Base-by-base conservation (phyloP, 2,888 invertebrate species). In the Malacosoma neustria region DNA sequence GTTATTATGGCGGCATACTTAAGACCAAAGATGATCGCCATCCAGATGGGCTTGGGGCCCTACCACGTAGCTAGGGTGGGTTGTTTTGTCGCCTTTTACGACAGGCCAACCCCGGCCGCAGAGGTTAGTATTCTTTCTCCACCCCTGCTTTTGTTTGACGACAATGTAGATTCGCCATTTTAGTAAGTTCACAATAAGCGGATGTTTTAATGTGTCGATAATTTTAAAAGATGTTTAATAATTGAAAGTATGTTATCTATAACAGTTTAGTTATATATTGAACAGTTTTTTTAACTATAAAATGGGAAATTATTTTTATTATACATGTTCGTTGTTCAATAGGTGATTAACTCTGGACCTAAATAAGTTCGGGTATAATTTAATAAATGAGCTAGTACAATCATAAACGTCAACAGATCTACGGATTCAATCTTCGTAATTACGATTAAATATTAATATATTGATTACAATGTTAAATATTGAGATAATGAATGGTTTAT, bases 251-350 rank as follows among this genome's bases (percentile, higher is more conserved):
- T n/a, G n/a, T n/a, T n/a, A n/a, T n/a, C n/a, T n/a, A n/a, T n/a
- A n/a, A n/a, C n/a, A n/a, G n/a, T n/a, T n/a, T n/a, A n/a, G n/a
- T n/a, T n/a, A n/a, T n/a, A n/a, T n/a, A n/a, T n/a, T n/a, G n/a
- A n/a, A n/a, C n/a, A n/a, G n/a, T n/a, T n/a, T n/a, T n/a, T n/a
- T n/a, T n/a, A n/a, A n/a, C n/a, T n/a, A n/a, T n/a, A n/a, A n/a
- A n/a, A n/a, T n/a, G n/a, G n/a, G n/a, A n/a, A n/a, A n/a, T 22
- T 22, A 22, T 9, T 22, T 22, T 69, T 54, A 61, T 60, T 60
- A 59, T 48, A 58, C 61, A 63, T 64, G 66, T 81, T 81, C 80
- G 80, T 80, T 81, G 80, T 77, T 67, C 49, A 46, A 55, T 68
- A 66, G 66, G 5, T 22, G 22, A 67, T 71, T 67, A 56, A 57